phyloP scores from a whole-genome alignment of 2,888 invertebrate genomes.

The Lottia scabra region DNA sequence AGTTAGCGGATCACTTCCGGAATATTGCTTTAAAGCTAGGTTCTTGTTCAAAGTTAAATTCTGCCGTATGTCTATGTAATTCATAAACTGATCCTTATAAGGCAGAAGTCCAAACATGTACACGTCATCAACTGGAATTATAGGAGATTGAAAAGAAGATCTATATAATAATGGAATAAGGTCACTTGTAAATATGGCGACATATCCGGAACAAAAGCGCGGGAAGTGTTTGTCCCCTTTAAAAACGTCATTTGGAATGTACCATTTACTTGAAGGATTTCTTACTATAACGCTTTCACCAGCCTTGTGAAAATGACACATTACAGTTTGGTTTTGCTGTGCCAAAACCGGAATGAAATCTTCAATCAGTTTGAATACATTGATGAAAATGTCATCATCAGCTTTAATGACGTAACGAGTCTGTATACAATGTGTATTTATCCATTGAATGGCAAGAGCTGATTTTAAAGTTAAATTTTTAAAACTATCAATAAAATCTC shows the following conservation, averaged over 20 bases:
- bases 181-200: slow-evolving; percentile 47
- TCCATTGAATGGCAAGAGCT: slow-evolving; percentile 39
- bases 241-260: slow-evolving; percentile 40
- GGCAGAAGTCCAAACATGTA: slow-evolving; percentile 58
- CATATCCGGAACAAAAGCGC: slow-evolving; percentile 61
- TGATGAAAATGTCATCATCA: slow-evolving; percentile 53
- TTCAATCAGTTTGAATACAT: slow-evolving; percentile 45
- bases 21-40: slow-evolving; percentile 37
- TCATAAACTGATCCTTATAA: slow-evolving; percentile 34
- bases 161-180: slow-evolving; percentile 48
- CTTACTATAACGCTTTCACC: slow-evolving; percentile 44
- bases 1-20: slow-evolving; percentile 19
- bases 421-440: slow-evolving; percentile 31
- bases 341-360: slow-evolving; percentile 39
- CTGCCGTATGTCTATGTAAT: slow-evolving; percentile 75
- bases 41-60: slow-evolving; percentile 84
- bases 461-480: slow-evolving; percentile 42
- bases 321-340: slow-evolving; percentile 30
- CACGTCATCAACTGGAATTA: slow-evolving; percentile 62
- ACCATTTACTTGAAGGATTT: slow-evolving; percentile 47
- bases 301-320: slow-evolving; percentile 42
- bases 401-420: slow-evolving; percentile 42
- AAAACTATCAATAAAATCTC: slow-evolving; percentile 38
- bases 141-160: slow-evolving; percentile 43
- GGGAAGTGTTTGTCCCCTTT: slow-evolving; percentile 48